phyloP scores from a whole-genome alignment of 1,140 invertebrate genomes.

The Platorchestia sp. region DNA sequence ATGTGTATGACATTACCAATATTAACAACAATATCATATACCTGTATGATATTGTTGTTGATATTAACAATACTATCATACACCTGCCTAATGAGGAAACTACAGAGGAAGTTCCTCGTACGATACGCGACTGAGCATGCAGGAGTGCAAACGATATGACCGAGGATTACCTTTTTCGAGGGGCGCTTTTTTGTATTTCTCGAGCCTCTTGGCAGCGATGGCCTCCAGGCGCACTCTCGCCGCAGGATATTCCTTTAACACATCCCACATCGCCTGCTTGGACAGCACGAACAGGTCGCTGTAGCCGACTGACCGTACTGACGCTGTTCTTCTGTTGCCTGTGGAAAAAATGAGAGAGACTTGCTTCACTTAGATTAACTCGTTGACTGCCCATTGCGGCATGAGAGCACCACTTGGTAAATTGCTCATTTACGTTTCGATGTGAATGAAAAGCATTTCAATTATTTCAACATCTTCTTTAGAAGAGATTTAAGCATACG shows the following conservation, averaged over 20 bases:
- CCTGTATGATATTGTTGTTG: neutral
- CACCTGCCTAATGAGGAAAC: neutral
- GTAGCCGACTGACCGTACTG: slow-evolving; percentile 97
- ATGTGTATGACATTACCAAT: too few species aligned
- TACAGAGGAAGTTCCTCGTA: neutral
- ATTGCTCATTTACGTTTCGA: too few species aligned
- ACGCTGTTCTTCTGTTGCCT: slow-evolving; percentile 97
- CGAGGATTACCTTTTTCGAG: slow-evolving; percentile 84
- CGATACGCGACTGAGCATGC: neutral
- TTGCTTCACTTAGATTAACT: too few species aligned
- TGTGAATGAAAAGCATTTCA: too few species aligned
- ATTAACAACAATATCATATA: neutral
- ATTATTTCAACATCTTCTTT: too few species aligned
- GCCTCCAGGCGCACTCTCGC: slow-evolving; percentile 96
- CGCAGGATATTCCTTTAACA: slow-evolving; percentile 97
- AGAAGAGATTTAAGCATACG: too few species aligned
- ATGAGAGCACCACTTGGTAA: too few species aligned
- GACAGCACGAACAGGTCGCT: slow-evolving; percentile 98
- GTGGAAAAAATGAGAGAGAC: too few species aligned
- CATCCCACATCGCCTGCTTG: slow-evolving; percentile 99
- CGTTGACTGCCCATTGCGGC: too few species aligned
- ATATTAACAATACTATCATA: neutral
- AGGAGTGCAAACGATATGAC: neutral
- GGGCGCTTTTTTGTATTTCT: slow-evolving; percentile 94
- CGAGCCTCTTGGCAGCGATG: slow-evolving; percentile 95